These are phyloP conservation scores for Phoenicopterus ruber DNA, from an alignment of 2,113 vertebrate species.

Conservation along the genomic window DNA sequence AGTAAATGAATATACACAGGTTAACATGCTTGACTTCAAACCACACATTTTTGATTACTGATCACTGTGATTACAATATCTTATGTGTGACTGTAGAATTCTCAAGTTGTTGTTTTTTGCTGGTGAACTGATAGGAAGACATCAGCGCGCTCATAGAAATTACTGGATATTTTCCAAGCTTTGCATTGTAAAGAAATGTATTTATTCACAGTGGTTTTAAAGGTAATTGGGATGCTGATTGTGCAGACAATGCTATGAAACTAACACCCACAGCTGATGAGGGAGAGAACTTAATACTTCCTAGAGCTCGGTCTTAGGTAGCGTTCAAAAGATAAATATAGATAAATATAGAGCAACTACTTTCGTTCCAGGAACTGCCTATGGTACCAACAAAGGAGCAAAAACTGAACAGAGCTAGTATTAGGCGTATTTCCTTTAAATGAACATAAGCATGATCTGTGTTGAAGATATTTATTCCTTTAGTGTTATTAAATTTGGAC, in stretches of 20 bases:
- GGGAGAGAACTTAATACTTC: neutral
- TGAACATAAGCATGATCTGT: neutral
- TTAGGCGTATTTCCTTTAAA: neutral
- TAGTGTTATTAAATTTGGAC: neutral
- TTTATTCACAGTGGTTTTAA: neutral
- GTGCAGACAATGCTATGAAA: neutral
- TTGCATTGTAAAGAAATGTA: neutral
- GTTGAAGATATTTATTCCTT: neutral
- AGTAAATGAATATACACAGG: constrained; percentile 5
- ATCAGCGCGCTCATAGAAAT: neutral
- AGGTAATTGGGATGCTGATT: neutral
- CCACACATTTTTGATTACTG: neutral
- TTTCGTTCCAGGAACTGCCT: neutral
- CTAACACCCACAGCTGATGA: neutral
- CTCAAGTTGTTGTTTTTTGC: neutral
- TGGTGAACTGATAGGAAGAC: neutral
- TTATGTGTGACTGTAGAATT: neutral
- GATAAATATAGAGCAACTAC: neutral
- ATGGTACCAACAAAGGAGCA: neutral
- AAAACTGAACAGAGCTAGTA: neutral
- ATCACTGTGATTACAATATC: neutral
- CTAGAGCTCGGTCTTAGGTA: neutral
- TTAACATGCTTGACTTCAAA: constrained; percentile 5
- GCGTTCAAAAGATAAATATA: neutral
- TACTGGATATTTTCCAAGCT: neutral